Percentiles rank a stretch among this genome's conserved stretches.
Evolutionary conservation across 2,113 vertebrate genomes (phyloP).

Genomic region (Malurus elegans): DNA sequence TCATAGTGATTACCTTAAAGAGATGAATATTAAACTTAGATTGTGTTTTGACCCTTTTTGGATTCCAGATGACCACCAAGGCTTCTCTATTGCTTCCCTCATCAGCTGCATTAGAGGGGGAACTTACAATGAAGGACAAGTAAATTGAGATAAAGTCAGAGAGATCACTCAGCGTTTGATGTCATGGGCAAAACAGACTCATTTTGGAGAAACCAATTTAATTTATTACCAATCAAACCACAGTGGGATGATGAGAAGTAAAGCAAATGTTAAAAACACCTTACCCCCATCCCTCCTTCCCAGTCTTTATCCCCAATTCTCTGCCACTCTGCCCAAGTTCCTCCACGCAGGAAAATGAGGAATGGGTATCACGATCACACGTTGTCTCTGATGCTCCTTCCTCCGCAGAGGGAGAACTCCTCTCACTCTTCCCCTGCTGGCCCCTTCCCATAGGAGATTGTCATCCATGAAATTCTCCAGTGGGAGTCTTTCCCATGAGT

Average conservation of each 20-base stretch:
- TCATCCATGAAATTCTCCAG: background rate
- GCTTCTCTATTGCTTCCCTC: rapidly evolving
- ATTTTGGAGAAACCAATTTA: background rate
- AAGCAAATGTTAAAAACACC: background rate
- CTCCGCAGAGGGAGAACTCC: background rate
- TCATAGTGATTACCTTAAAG: background rate
- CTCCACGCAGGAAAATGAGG: background rate
- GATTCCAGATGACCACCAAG: background rate
- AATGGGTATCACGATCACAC: background rate
- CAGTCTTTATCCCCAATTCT: background rate
- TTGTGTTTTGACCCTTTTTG: background rate
- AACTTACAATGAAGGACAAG: background rate
- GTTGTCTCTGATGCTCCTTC: background rate
- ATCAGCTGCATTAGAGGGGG: background rate
- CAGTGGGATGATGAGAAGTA: background rate
- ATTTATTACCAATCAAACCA: background rate
- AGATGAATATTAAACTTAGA: background rate
- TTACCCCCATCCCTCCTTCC: background rate
- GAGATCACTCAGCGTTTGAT: background rate
- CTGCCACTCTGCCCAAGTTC: background rate
- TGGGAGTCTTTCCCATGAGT: rapidly evolving
- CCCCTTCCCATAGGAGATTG: background rate
- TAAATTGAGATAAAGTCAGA: background rate
- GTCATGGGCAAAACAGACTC: background rate
- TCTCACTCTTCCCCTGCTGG: background rate